Conservation (phyloP, 2,113 vertebrate genomes). For the Gorsachius goisagi region DNA sequence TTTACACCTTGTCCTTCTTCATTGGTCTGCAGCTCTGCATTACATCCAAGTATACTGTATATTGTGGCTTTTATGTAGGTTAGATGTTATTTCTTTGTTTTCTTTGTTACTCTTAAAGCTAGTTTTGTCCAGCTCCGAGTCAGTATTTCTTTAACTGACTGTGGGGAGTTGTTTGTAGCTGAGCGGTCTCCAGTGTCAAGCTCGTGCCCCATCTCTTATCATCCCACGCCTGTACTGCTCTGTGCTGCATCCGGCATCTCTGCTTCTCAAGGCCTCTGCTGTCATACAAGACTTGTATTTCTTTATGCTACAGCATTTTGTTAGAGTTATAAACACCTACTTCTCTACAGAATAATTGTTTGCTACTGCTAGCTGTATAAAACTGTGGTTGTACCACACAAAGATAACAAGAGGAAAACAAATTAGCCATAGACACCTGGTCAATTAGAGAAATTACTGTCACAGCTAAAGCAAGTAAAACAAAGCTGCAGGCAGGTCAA, state of each 20-base stretch:
- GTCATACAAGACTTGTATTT: neutral
- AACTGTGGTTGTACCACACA: neutral
- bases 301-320: neutral
- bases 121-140: neutral
- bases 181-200: neutral
- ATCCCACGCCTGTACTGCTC: no score
- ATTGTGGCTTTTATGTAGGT: neutral
- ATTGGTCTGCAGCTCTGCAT: neutral
- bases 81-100: neutral
- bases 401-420: neutral
- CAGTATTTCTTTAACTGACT: neutral
- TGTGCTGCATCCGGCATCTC: neutral
- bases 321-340: neutral
- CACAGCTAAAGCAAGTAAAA: neutral
- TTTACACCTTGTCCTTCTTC: neutral
- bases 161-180: neutral
- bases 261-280: neutral
- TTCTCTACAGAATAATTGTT: neutral
- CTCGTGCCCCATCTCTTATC: neutral
- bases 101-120: neutral
- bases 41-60: neutral
- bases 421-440: neutral
- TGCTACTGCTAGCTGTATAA: neutral
- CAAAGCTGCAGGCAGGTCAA: neutral
- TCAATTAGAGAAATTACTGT: conserved; percentile 1